Evolutionary conservation across 2,797 vertebrate species (phyloP).

Genomic region (Enteromius afrohamiltoni): DNA sequence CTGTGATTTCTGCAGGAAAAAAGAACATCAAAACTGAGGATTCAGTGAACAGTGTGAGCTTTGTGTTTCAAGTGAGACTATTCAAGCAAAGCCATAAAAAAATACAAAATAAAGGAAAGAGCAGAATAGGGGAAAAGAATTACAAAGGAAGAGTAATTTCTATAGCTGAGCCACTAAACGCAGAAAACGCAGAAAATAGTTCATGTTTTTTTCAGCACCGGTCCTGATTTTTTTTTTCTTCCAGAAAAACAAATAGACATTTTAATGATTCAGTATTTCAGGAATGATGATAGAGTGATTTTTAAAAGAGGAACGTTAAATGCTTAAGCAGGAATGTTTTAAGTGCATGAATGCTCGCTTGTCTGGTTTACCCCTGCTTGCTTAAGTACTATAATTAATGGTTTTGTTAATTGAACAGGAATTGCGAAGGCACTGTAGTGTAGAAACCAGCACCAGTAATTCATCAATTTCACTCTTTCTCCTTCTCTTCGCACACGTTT

Average conservation of each 20-base stretch:
- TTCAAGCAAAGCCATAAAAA: conserved; percentile 26
- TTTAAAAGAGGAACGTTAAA: conserved; percentile 65
- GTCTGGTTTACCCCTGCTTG: conserved; percentile 59
- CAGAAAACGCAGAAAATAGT: conserved; percentile 22
- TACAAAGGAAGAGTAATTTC: conserved; percentile 46
- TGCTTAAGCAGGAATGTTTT: conserved; percentile 49
- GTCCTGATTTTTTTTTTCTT: conserved; percentile 30
- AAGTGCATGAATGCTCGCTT: conserved; percentile 58
- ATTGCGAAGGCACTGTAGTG: conserved; percentile 48
- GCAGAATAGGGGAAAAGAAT: conserved; percentile 29
- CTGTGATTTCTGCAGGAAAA: conserved; percentile 56
- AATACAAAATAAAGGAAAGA: conserved; percentile 46
- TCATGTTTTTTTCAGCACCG: conserved; percentile 30
- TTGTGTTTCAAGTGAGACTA: conserved; percentile 54
- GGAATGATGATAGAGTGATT: conserved; percentile 58
- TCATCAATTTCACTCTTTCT: conserved; percentile 59
- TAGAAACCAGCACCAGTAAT: conserved; percentile 62
- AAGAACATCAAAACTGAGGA: conserved; percentile 55
- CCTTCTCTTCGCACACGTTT: conserved; percentile 19
- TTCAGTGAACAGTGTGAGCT: conserved; percentile 47
- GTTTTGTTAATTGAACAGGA: conserved; percentile 64
- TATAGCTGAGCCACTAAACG: conserved; percentile 18
- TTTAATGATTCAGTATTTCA: conserved; percentile 66
- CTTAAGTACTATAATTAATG: conserved; percentile 65
- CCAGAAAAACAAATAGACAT: conserved; percentile 54